Evolutionary conservation across 2,797 vertebrate genomes (phyloP).

Genomic region (Squalus acanthias): DNA sequence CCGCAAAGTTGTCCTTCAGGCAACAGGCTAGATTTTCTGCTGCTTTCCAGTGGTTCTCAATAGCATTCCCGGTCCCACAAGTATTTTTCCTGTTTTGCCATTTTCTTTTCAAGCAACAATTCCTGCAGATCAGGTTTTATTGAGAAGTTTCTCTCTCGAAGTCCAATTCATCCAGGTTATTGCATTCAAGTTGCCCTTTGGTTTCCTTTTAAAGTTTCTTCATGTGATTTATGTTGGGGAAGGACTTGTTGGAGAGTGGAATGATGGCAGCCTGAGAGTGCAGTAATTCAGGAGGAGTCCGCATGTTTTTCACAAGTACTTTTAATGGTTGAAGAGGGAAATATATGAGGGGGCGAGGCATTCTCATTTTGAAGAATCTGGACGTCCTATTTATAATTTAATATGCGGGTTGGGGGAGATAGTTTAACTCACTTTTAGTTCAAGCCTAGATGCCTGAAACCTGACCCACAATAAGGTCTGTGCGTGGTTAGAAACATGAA

Average conservation of each 20-base stretch:
- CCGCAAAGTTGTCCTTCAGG: too few species aligned
- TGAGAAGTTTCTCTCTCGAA: background rate
- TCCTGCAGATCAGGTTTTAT: background rate
- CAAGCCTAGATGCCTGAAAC: background rate
- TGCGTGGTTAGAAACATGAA: background rate
- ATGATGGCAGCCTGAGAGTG: background rate
- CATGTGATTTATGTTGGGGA: background rate
- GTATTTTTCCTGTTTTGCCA: background rate
- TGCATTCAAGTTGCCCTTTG: background rate
- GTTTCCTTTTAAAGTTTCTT: background rate
- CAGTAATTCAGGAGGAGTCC: background rate
- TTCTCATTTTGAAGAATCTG: background rate
- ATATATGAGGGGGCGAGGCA: background rate
- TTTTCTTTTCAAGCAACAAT: background rate
- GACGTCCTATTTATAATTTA: background rate
- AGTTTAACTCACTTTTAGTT: background rate
- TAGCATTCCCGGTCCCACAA: background rate
- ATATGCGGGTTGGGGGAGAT: background rate
- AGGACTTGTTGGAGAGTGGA: background rate
- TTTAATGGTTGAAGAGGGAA: background rate
- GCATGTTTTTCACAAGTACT: background rate
- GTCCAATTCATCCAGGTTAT: background rate
- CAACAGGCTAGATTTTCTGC: too few species aligned
- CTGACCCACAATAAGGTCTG: background rate
- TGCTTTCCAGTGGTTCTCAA: too few species aligned